Evolutionary conservation across 2,888 invertebrate species (phyloP), one percentile per base, ranked within the genome.

Genomic region (Beris chalybata): DNA sequence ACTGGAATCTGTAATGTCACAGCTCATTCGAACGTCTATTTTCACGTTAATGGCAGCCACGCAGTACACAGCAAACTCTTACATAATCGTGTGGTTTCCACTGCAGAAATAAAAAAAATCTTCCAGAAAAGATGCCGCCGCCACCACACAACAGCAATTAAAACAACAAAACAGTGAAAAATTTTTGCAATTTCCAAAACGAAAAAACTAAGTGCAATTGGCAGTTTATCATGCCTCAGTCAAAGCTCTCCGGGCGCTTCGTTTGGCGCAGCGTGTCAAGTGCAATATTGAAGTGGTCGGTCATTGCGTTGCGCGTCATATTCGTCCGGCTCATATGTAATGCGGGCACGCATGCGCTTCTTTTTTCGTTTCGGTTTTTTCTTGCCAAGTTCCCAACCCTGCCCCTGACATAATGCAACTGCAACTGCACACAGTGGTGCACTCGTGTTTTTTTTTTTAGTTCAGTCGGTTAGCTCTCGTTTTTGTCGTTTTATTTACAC

Each of bases 221-320:
- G 68, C 63, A 66, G 61, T 61, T 68, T 65, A 66, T 68, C 68
- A 66, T 63, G 63, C 65, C 56, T 53, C 65, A 55, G 58, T 55
- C 56, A 58, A 56, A 57, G 58, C 61, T 56, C 56, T 44, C 15
- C 45, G 47, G n/a, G 38, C 2, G 32, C 31, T 64, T 13, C 58
- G 38, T 61, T 59, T 52, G 59, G 56, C 29, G 56, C 56, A 65
- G 65, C 67, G 65, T 54, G 48, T 48, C 48, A 54, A 22, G 22
- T 30, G 64, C 45, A 56, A 52, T n/a, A n/a, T 68, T 61, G 55
- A 45, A 57, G 59, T 55, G 48, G 56, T 52, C 52, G 48, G 56
- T 52, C 52, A 54, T 63, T 65, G 65, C 65, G 65, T 65, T 55
- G 29, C 56, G 56, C 47, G 45, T 53, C 54, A 58, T 47, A 1